Evolutionary conservation across 1,140 invertebrate genomes (phyloP).

Genomic region (Listronotus oregonensis): DNA sequence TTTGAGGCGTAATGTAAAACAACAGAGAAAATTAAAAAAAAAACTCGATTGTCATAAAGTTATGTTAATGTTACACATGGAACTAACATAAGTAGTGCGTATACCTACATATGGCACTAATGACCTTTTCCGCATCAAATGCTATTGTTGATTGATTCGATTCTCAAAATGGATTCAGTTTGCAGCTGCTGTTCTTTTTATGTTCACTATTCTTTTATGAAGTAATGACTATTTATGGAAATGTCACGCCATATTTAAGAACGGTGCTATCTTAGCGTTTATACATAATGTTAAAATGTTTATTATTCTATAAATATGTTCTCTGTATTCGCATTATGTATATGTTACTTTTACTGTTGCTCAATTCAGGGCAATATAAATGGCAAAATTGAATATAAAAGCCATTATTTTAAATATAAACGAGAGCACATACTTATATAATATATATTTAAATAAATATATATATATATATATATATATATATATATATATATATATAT

Average conservation of each 20-base stretch:
- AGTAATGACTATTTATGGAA: slow-evolving; percentile 9
- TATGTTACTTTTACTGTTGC: too few relatives aligned
- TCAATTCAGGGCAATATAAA: too few relatives aligned
- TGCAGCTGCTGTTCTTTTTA: slow-evolving; percentile 7
- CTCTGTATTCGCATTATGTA: too few relatives aligned
- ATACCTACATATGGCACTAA: slow-evolving; percentile 17
- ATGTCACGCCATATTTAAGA: slow-evolving; percentile 2
- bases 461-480: slow-evolving; percentile 23
- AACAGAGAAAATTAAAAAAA: background rate
- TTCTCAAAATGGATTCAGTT: slow-evolving; percentile 1
- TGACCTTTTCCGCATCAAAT: slow-evolving; percentile 15
- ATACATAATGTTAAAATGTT: too few relatives aligned
- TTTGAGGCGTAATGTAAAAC: too few relatives aligned
- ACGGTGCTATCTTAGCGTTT: too few relatives aligned
- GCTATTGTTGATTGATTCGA: slow-evolving; percentile 14
- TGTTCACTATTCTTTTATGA: background rate
- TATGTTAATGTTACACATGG: slow-evolving; percentile 5
- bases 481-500: slow-evolving; percentile 21
- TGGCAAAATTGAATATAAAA: too few relatives aligned
- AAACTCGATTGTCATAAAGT: background rate
- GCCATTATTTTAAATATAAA: background rate
- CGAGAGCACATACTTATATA: background rate
- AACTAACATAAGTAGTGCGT: slow-evolving; percentile 2
- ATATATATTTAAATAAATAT: slow-evolving; percentile 17
- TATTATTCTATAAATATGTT: too few relatives aligned